Percentiles rank a stretch among this genome's conserved stretches.
Evolutionary conservation across 2,797 vertebrate genomes (phyloP).

Genomic region (Cyclura pinguis): DNA sequence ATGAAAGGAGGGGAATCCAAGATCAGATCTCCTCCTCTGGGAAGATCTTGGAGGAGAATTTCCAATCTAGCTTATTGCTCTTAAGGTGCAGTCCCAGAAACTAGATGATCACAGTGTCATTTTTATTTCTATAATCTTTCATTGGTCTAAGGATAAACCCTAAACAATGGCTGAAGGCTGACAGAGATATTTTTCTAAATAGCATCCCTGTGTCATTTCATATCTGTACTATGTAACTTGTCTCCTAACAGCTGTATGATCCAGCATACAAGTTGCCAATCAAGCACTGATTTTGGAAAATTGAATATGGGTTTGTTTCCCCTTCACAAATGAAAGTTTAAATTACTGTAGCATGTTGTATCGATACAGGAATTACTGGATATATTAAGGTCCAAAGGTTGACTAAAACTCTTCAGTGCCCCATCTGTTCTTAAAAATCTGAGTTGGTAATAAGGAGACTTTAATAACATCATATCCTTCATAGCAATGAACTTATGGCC

Average conservation of each 20-base stretch:
- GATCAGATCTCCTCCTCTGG: too few relatives aligned
- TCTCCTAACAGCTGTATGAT: neutral
- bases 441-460: neutral
- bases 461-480: neutral
- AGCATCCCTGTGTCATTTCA: neutral
- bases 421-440: neutral
- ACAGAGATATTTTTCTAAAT: neutral
- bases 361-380: neutral
- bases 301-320: neutral
- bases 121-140: neutral
- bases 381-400: neutral
- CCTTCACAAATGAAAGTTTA: neutral
- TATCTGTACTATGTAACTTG: neutral
- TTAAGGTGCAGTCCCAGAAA: too few relatives aligned
- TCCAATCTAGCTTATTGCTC: too few relatives aligned
- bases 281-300: neutral
- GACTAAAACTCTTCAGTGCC: neutral
- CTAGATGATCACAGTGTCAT: too few relatives aligned
- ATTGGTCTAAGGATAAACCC: neutral
- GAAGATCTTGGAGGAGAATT: too few relatives aligned
- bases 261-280: neutral
- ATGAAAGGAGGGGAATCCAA: too few relatives aligned
- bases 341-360: neutral
- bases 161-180: neutral
- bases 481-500: neutral